Conservation (phyloP, 2,888 invertebrate species). For the Agrochola litura region DNA sequence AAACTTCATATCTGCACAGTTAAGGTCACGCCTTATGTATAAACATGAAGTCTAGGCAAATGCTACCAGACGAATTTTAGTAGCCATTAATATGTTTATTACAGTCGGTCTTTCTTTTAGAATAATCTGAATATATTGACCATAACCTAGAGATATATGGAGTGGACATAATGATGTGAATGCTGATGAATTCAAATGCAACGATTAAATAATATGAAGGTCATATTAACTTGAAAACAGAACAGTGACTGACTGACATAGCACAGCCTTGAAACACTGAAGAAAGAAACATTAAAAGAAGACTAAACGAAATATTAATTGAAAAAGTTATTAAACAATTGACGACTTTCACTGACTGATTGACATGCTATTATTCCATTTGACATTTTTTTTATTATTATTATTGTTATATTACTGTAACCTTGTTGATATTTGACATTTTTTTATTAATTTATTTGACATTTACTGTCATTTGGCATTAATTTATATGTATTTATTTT, state of each 20-base stretch:
- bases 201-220: constrained; percentile 4
- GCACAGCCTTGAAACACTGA: neutral
- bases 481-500: too few relatives aligned
- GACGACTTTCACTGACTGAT: too few relatives aligned
- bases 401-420: too few relatives aligned
- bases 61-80: constrained; percentile 52
- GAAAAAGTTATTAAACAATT: too few relatives aligned
- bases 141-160: constrained; percentile 39
- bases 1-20: constrained; percentile 20
- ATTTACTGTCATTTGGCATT: too few relatives aligned
- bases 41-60: constrained; percentile 27
- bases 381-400: too few relatives aligned
- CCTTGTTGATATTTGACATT: too few relatives aligned
- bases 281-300: neutral
- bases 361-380: too few relatives aligned
- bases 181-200: constrained; percentile 27
- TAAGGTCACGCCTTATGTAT: constrained; percentile 44
- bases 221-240: neutral
- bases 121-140: constrained; percentile 46
- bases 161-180: constrained; percentile 28
- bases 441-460: too few relatives aligned
- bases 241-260: neutral
- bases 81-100: constrained; percentile 52
- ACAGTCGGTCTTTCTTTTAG: constrained; percentile 30
- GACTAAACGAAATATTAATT: too few relatives aligned